These are phyloP conservation scores for Sphaeridia pumilis DNA, from an alignment of 2,888 invertebrate genomes.

Conservation along the genomic window DNA sequence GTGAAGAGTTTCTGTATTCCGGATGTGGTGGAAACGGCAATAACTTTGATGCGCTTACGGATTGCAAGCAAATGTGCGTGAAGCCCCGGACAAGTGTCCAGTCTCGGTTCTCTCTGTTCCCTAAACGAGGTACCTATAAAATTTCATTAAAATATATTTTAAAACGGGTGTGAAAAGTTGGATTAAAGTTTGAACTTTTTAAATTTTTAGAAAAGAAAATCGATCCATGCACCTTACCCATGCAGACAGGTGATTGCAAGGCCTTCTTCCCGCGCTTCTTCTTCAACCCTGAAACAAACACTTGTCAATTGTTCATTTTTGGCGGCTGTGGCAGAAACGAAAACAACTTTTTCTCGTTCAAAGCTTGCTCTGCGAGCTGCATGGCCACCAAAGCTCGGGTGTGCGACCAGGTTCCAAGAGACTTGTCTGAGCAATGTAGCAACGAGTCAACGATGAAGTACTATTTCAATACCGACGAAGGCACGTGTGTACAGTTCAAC, in stretches of 20 bases:
- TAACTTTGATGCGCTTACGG: neutral
- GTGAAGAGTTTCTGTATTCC: constrained; percentile 27
- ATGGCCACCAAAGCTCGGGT: neutral
- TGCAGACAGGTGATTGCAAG: constrained; percentile 10
- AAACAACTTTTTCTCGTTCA: constrained; percentile 36
- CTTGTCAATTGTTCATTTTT: constrained; percentile 34
- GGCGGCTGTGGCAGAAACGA: constrained; percentile 38
- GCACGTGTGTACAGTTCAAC: constrained; percentile 1
- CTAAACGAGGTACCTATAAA: neutral
- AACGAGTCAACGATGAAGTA: constrained; percentile 2
- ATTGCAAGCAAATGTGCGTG: constrained; percentile 4
- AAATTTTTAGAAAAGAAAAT: neutral
- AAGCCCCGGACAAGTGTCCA: neutral
- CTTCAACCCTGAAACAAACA: constrained; percentile 10
- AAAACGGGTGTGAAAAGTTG: neutral
- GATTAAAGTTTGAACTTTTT: neutral
- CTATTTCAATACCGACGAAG: constrained; percentile 5
- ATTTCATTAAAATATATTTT: neutral
- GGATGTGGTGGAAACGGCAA: constrained; percentile 22
- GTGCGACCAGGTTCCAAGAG: constrained; percentile 5
- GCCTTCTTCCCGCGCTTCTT: constrained; percentile 14
- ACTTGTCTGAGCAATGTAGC: constrained; percentile 3
- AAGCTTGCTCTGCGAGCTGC: constrained; percentile 26
- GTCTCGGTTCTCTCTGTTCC: neutral
- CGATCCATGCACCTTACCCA: constrained; percentile 13